A percentile compares a stretch with the other conserved stretches of the same genome.
Evolutionary conservation across 2,888 invertebrate genomes (phyloP).

Genomic region (Globia sparganii): DNA sequence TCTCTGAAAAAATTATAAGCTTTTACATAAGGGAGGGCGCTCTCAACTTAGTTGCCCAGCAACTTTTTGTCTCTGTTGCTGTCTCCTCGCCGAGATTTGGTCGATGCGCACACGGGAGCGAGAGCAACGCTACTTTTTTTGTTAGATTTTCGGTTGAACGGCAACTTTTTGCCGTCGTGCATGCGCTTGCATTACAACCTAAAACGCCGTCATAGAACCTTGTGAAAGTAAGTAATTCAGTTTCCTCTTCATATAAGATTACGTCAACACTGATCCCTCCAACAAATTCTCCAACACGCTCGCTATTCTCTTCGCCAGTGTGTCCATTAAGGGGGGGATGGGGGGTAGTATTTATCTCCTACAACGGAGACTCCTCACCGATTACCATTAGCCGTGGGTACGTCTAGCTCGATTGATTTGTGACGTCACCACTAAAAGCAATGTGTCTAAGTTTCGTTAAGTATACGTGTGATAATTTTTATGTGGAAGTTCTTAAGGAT

Average conservation of each 20-base stretch:
- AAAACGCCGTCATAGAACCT: too few relatives aligned
- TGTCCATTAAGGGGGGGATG: not conserved
- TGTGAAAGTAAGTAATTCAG: not conserved
- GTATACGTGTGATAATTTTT: not conserved
- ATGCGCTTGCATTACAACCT: too few relatives aligned
- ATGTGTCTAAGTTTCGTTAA: not conserved
- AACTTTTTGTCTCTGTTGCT: too few relatives aligned
- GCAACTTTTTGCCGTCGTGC: too few relatives aligned
- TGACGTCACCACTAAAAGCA: conserved; percentile 37
- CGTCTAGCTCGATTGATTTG: conserved; percentile 33
- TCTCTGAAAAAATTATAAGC: too few relatives aligned
- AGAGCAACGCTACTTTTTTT: too few relatives aligned
- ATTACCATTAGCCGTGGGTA: conserved; percentile 24
- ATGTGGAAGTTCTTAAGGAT: not conserved
- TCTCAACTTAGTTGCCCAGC: too few relatives aligned
- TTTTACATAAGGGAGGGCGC: too few relatives aligned
- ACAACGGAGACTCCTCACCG: conserved; percentile 12
- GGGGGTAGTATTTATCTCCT: conserved; percentile 43
- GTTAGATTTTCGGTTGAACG: too few relatives aligned
- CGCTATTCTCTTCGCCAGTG: not conserved
- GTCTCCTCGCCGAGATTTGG: too few relatives aligned
- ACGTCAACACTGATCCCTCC: conserved; percentile 5
- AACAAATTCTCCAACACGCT: conserved; percentile 5
- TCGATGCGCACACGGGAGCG: too few relatives aligned
- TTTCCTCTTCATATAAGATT: not conserved